phyloP scores from a whole-genome alignment of 2,888 invertebrate genomes.

The Lissonota sp. region DNA sequence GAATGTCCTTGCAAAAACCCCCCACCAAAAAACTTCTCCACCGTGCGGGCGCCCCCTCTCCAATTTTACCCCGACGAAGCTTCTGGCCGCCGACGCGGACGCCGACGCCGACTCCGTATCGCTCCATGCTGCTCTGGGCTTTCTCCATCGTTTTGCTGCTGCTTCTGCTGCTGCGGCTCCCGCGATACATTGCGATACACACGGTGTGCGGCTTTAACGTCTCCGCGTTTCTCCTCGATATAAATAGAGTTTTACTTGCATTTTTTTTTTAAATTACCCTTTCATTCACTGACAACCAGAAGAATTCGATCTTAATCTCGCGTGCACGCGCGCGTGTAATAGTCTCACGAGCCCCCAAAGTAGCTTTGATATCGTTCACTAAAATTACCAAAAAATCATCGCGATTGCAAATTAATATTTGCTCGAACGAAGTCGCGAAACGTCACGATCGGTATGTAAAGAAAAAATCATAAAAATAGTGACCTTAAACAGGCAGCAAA shows the following conservation, averaged over 20 bases:
- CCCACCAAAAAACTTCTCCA: constrained; percentile 74
- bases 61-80: constrained; percentile 65
- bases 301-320: neutral
- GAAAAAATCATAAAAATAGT: neutral
- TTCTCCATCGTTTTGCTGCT: constrained; percentile 54
- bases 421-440: too few species aligned
- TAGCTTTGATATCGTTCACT: neutral
- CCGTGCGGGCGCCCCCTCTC: constrained; percentile 61
- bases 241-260: neutral
- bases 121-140: constrained; percentile 67
- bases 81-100: constrained; percentile 66
- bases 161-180: constrained; percentile 72
- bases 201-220: constrained; percentile 62
- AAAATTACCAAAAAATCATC: neutral
- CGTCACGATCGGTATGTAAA: too few species aligned
- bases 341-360: neutral
- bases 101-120: constrained; percentile 74
- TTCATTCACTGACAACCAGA: neutral
- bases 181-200: constrained; percentile 83
- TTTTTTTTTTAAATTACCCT: neutral
- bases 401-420: neutral
- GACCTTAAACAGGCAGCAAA: neutral
- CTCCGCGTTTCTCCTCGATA: constrained; percentile 60
- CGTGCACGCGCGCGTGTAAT: constrained; percentile 5
- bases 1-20: constrained; percentile 72